Evolutionary conservation across 1,140 invertebrate species (phyloP).

Genomic region (Procambarus virginalis): DNA sequence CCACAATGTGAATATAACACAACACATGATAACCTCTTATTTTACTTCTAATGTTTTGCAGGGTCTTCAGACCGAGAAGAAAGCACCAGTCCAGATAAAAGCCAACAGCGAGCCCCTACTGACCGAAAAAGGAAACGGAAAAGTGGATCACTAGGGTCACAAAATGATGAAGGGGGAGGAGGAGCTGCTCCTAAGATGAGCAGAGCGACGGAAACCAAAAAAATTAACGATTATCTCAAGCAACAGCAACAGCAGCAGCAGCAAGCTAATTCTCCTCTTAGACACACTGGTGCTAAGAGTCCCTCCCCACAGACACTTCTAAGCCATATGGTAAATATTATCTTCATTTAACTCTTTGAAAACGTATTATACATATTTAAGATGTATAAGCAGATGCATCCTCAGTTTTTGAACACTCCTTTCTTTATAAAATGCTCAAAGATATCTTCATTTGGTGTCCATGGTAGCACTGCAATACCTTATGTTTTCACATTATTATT

Average conservation of each 20-base stretch:
- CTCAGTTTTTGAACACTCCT: too few species aligned
- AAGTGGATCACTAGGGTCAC: constrained; percentile 71
- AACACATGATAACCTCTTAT: too few species aligned
- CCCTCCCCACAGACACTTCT: constrained; percentile 86
- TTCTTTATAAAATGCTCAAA: too few species aligned
- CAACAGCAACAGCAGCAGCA: constrained; percentile 54
- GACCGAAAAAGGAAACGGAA: constrained; percentile 75
- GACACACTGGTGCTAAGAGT: constrained; percentile 85
- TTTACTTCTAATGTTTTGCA: constrained; percentile 3
- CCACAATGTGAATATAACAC: too few species aligned
- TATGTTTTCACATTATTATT: too few species aligned
- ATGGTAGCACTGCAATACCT: too few species aligned
- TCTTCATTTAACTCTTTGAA: not conserved
- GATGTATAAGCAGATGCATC: not conserved
- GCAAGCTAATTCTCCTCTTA: constrained; percentile 83
- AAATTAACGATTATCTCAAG: constrained; percentile 93
- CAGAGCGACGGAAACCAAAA: constrained; percentile 80
- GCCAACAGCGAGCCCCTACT: constrained; percentile 60
- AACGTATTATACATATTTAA: not conserved
- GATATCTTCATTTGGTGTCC: too few species aligned
- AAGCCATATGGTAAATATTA: constrained; percentile 80
- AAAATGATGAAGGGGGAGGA: constrained; percentile 66
- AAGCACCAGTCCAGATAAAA: constrained; percentile 74
- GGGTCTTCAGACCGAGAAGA: constrained; percentile 70
- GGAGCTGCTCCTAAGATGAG: constrained; percentile 64